phyloP scores from a whole-genome alignment of 2,888 invertebrate species.

The Catocala nupta region DNA sequence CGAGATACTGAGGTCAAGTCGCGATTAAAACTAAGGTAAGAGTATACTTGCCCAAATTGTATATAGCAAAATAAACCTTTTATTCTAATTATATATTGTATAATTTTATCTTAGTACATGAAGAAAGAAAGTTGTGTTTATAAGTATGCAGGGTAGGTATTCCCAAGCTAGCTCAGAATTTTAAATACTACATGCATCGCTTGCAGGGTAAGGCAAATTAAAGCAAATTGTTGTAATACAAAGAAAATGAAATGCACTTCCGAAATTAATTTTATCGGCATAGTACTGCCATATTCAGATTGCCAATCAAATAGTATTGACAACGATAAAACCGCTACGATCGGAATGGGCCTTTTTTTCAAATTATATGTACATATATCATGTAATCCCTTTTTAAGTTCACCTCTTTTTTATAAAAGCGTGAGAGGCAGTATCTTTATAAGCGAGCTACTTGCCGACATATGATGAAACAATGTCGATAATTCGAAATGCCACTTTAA shows the following conservation, averaged over 20 bases:
- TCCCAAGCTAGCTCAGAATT: too few species aligned
- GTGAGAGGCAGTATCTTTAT: not conserved
- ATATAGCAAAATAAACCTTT: too few species aligned
- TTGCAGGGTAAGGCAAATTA: not conserved
- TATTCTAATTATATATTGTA: too few species aligned
- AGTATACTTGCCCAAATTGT: too few species aligned
- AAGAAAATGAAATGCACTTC: constrained; percentile 17
- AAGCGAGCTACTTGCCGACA: not conserved
- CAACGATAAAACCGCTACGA: not conserved
- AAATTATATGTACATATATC: too few species aligned
- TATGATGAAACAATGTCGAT: not conserved
- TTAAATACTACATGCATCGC: not conserved
- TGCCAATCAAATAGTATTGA: constrained; percentile 15
- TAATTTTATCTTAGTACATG: too few species aligned
- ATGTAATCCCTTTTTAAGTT: too few species aligned
- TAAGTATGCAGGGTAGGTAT: too few species aligned
- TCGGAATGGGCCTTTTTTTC: too few species aligned
- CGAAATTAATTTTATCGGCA: constrained; percentile 14
- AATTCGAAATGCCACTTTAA: constrained; percentile 3
- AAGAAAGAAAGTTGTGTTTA: too few species aligned
- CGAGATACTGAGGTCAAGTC: too few species aligned
- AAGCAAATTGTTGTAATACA: not conserved
- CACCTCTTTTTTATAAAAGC: not conserved
- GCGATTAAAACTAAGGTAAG: too few species aligned
- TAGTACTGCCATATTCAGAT: constrained; percentile 4